phyloP scores from a whole-genome alignment of 2,797 vertebrate genomes.

The Paramormyrops hopkinsi region DNA sequence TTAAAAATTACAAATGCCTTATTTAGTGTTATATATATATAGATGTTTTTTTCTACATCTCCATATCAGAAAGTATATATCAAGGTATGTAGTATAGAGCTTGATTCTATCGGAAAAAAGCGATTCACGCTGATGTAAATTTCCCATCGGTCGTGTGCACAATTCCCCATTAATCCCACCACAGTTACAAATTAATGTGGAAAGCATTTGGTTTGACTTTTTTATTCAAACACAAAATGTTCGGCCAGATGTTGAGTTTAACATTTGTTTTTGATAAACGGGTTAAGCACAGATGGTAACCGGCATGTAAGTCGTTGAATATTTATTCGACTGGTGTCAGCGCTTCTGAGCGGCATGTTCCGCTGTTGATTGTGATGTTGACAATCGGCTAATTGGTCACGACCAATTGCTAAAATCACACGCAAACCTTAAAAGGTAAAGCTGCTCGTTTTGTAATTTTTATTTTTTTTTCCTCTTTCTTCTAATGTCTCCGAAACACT shows the following conservation, averaged over 20 bases:
- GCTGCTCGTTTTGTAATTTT: constrained; percentile 12
- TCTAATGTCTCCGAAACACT: not conserved
- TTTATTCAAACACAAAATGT: constrained; percentile 10
- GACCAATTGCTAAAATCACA: constrained; percentile 18
- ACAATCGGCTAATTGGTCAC: not conserved
- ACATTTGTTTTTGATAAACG: constrained; percentile 11
- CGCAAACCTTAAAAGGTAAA: constrained; percentile 10
- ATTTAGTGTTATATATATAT: constrained; percentile 57
- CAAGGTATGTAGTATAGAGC: constrained; percentile 41
- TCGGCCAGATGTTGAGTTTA: not conserved
- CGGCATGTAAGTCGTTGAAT: not conserved
- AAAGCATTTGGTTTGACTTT: constrained; percentile 9
- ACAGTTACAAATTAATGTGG: not conserved
- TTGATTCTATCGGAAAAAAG: constrained; percentile 36
- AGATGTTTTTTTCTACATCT: constrained; percentile 53
- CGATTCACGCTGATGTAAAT: constrained; percentile 22
- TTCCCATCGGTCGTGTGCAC: constrained; percentile 34
- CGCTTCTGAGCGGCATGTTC: constrained; percentile 36
- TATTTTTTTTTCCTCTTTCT: not conserved
- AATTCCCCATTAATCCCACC: constrained; percentile 29
- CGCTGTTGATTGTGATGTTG: constrained; percentile 26
- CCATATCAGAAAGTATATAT: constrained; percentile 49
- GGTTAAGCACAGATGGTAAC: constrained; percentile 50
- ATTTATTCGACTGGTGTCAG: constrained; percentile 30
- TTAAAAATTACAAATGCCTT: constrained; percentile 61